Percentiles rank a stretch among this genome's conserved stretches.
These are phyloP conservation scores for Ceratotherium simum DNA, from an alignment of 2,113 vertebrate genomes.

Conservation along the genomic window DNA sequence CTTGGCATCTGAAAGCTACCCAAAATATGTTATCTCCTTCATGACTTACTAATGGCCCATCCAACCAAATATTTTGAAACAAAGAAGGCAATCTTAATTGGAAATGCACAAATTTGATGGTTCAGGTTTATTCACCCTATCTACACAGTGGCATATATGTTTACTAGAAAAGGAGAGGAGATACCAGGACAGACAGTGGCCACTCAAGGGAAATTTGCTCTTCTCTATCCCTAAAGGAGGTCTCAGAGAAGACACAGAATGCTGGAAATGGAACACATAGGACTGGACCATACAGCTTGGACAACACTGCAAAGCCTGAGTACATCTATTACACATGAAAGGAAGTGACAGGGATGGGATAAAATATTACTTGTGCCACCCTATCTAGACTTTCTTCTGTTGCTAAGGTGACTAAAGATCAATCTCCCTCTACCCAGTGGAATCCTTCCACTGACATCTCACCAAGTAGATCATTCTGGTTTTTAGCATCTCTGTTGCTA, in stretches of 20 bases:
- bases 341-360: background rate
- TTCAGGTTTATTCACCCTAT: background rate
- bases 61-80: constrained; percentile 34
- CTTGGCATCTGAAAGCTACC: background rate
- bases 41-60: background rate
- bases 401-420: background rate
- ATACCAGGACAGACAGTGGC: background rate
- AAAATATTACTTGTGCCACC: background rate
- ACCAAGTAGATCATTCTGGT: background rate
- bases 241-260: background rate
- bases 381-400: background rate
- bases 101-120: background rate
- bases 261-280: too few relatives aligned
- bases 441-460: background rate
- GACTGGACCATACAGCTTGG: background rate
- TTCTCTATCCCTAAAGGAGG: background rate
- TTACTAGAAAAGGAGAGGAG: background rate
- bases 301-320: background rate
- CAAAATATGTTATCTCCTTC: background rate
- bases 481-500: background rate
- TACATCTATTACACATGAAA: background rate
- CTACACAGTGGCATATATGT: background rate
- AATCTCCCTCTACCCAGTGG: too few relatives aligned
- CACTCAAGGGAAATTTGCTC: background rate
- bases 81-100: background rate